Percentiles rank a stretch among this genome's conserved stretches.
phyloP scores from a whole-genome alignment of 2,797 vertebrate species.

The Dendrocincla fuliginosa region DNA sequence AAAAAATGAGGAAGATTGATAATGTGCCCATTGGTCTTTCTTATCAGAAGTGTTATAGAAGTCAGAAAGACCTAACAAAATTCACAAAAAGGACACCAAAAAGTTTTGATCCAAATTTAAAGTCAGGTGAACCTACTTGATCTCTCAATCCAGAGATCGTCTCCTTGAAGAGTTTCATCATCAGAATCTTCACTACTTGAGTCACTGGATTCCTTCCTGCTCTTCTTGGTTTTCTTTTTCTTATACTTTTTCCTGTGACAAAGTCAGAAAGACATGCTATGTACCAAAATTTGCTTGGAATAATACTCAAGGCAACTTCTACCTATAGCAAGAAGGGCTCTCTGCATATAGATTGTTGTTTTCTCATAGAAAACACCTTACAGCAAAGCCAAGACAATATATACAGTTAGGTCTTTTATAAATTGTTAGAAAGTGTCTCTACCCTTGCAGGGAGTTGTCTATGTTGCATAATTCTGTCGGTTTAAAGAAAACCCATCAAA shows the following conservation, averaged over 20 bases:
- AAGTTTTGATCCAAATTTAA: neutral
- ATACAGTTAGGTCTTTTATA: neutral
- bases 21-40: neutral
- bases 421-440: neutral
- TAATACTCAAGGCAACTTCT: neutral
- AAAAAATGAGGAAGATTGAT: neutral
- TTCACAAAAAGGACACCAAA: neutral
- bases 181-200: conserved; percentile 88
- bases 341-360: neutral
- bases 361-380: neutral
- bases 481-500: neutral
- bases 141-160: conserved; percentile 92
- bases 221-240: conserved; percentile 91
- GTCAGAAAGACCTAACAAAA: neutral
- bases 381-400: neutral
- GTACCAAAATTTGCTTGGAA: neutral
- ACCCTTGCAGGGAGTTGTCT: neutral
- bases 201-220: conserved; percentile 84
- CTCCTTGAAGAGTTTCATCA: conserved; percentile 79
- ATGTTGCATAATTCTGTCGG: neutral
- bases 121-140: conserved; percentile 77
- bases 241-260: conserved; percentile 90
- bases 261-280: neutral
- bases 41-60: neutral
- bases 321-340: neutral